Evolutionary conservation across 2,113 vertebrate genomes (phyloP).

Genomic region (Prunella fulvescens): DNA sequence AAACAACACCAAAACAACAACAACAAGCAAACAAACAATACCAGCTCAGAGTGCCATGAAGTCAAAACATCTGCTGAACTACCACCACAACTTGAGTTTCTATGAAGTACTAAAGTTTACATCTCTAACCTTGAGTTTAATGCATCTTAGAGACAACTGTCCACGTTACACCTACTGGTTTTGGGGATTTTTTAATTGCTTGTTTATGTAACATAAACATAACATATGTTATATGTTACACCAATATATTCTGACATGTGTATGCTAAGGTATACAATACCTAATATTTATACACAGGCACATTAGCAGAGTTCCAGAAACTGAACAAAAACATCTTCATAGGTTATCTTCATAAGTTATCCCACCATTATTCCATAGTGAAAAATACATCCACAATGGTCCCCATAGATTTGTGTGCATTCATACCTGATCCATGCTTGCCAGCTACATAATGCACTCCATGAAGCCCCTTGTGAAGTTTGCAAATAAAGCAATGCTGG

Average conservation of each 20-base stretch:
- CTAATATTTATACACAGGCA: neutral
- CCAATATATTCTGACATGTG: neutral
- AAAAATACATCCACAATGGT: neutral
- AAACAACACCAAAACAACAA: no score
- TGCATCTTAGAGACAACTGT: neutral
- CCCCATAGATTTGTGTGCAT: neutral
- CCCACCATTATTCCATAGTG: neutral
- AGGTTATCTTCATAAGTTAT: neutral
- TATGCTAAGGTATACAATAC: neutral
- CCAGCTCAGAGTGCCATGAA: neutral
- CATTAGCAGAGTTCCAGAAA: neutral
- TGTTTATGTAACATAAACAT: no score
- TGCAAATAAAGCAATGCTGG: neutral
- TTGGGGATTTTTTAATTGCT: no score
- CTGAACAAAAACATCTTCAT: neutral
- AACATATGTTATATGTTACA: no score
- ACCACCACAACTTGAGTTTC: neutral
- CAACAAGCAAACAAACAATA: no score
- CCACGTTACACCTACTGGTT: no score
- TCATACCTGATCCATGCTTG: neutral
- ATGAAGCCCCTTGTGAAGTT: neutral
- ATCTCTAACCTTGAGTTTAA: neutral
- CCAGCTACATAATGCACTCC: neutral
- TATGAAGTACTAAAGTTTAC: neutral
- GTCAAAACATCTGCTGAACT: neutral